Evolutionary conservation across 2,888 invertebrate species (phyloP).

Genomic region (Hirtodrosophila duncani): DNA sequence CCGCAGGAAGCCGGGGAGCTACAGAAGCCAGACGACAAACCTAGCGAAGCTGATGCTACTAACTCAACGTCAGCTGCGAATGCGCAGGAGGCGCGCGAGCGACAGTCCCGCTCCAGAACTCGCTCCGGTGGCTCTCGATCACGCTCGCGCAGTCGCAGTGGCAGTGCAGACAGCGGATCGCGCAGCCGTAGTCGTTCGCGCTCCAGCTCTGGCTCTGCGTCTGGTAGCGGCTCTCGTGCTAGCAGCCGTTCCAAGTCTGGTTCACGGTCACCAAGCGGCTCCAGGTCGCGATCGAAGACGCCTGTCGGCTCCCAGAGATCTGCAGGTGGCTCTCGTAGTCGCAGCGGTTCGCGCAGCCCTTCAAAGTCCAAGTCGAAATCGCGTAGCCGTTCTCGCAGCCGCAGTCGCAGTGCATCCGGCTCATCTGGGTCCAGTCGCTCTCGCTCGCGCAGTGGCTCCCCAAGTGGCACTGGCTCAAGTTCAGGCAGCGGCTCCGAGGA

Average conservation of each 20-base stretch:
- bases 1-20: conserved; percentile 33
- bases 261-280: conserved; percentile 53
- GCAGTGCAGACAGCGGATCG: conserved; percentile 48
- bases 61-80: conserved; percentile 1
- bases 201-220: conserved; percentile 68
- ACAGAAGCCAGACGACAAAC: conserved; percentile 3
- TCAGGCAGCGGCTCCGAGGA: conserved; percentile 78
- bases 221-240: conserved; percentile 68
- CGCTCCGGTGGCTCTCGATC: conserved; percentile 54
- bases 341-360: conserved; percentile 42
- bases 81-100: conserved; percentile 65
- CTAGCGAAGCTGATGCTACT: conserved; percentile 3
- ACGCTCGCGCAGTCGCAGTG: conserved; percentile 18
- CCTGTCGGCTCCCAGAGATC: conserved; percentile 70
- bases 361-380: conserved; percentile 24
- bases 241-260: conserved; percentile 70
- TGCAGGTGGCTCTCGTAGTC: conserved; percentile 26
- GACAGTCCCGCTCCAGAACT: conserved; percentile 69
- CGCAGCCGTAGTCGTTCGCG: conserved; percentile 62
- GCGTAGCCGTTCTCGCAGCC: conserved; percentile 28
- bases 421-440: conserved; percentile 77
- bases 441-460: conserved; percentile 74
- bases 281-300: conserved; percentile 62
- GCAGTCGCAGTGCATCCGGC: conserved; percentile 47
- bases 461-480: conserved; percentile 69